Evolutionary conservation across 2,113 vertebrate species (phyloP), one percentile per base, ranked within the genome.

Genomic region (Cnemophilus loriae): DNA sequence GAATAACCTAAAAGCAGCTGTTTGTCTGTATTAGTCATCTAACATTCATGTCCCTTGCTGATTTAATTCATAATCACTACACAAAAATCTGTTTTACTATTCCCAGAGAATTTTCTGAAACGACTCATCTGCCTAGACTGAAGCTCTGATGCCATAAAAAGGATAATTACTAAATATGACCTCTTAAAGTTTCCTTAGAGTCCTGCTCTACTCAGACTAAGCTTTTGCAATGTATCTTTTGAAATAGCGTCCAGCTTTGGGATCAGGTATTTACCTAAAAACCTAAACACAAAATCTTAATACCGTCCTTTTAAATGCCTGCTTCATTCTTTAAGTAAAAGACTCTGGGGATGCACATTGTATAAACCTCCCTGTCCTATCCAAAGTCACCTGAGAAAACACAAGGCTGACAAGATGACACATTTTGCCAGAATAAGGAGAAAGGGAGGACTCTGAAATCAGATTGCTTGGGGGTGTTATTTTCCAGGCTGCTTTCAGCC

Each of bases 1-100:
- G 84, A 93, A 95, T 74, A 90, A 83, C 32, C 41, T 63, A 90
- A 96, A 96, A 42, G 35, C 56, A 87, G 57, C 44, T 92, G 52
- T 67, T 32, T 59, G 77, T 16, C 35, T 60, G 13, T 7, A 70
- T 81, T 17, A 84, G 59, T 23, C 24, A 61, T 17, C 26, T 26
- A 56, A 41, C 28, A 30, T 46, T 59, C n/a, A 44, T 15, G 17
- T 23, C 46, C 78, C n/a, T 8, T 39, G 32, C 70, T 76, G 49
- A 64, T 14, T 22, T 69, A 27, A 89, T 41, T 61, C 42, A 90
- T 37, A 73, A 79, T 30, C 70, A 39, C 16, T 35, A 41, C 39
- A 87, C 37, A 84, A 87, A 93, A 3, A 6, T 14, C 9, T 21
- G 49, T 6, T 70, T 81, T n/a, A 46, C 12, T 20, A 8, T 77